These are phyloP conservation scores for Abramis brama DNA, from an alignment of 2,113 vertebrate genomes.

Conservation along the genomic window DNA sequence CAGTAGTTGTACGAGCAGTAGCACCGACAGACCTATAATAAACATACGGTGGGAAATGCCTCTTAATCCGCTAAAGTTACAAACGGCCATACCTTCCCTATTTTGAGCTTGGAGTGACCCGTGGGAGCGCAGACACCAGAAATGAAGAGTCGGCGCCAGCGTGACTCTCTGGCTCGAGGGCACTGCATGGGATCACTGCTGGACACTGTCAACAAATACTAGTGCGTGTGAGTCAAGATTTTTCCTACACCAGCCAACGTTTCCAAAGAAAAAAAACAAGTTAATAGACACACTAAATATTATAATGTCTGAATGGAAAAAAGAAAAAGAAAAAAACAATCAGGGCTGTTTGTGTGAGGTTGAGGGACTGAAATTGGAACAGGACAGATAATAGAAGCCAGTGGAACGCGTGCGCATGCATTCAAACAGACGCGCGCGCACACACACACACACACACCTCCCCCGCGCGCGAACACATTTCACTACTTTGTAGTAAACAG, in stretches of 20 bases:
- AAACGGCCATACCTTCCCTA: slow-evolving; percentile 60
- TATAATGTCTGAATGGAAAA: background rate
- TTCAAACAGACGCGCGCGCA: background rate
- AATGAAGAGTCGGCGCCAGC: slow-evolving; percentile 23
- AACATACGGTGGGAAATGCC: slow-evolving; percentile 44
- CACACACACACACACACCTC: background rate
- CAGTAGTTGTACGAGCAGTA: slow-evolving; percentile 69
- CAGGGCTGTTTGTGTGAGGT: background rate
- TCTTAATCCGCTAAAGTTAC: slow-evolving; percentile 46
- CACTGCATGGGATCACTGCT: background rate
- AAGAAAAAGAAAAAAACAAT: background rate
- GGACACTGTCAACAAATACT: slow-evolving; percentile 17
- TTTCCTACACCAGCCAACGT: background rate
- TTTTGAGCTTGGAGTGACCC: slow-evolving; percentile 16
- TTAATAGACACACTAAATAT: background rate
- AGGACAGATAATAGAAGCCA: background rate
- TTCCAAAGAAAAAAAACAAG: background rate
- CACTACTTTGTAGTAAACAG: slow-evolving; percentile 9
- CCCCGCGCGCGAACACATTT: background rate
- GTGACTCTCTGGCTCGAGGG: slow-evolving; percentile 43
- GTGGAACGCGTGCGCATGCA: slow-evolving; percentile 15
- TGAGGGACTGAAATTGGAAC: background rate
- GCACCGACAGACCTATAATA: slow-evolving; percentile 59
- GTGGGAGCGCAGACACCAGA: slow-evolving; percentile 7
- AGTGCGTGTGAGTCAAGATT: slow-evolving; percentile 11